Base-by-base conservation (phyloP, 2,888 invertebrate species). In the Gibbula magus region DNA sequence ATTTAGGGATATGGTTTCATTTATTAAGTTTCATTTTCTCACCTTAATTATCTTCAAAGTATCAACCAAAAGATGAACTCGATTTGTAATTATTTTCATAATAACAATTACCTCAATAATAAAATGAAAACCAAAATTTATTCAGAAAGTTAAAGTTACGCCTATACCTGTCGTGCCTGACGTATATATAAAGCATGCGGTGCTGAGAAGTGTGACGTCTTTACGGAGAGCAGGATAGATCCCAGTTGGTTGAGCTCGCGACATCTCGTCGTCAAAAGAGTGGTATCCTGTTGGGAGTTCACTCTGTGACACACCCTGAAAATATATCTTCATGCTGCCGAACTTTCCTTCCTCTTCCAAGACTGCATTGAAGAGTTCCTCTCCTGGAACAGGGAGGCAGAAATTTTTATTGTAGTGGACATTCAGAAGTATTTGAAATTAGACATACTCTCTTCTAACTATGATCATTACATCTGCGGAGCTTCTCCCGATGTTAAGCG, bases 161-260 rank as follows among this genome's bases (percentile, higher is more conserved):
- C 2, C 4, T 79, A 73, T 77, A 90, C 91, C 91, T 84, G 91
- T 91, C 29, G 91, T 91, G 22, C 91, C 91, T 52, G 98, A 98
- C 0, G 99, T 99, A 93, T 98, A 99, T 91, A 99, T 98, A 91
- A 98, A 99, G 52, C 98, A 94, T 77, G 98, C 93, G 3, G 91
- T 87, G 73, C 90, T 91, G 0, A 79, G 75, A 4, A 79, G 0
- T 2, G 82, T 81, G 61, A 88, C 54, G 13, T 81, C 79, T 78
- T 81, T 74, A 22, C 87, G 74, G 25, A 85, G 70, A 18, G 79
- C 74, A 67, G 79, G 81, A 35, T 83, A 85, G 5, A 87, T 75
- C 4, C 80, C 74, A 18, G 78, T 82, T 25, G 81, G 79, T 7
- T 88, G 80, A n/a, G 88, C 77, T 10, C 45, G 20, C 2, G 79